Evolutionary conservation across 2,888 invertebrate genomes (phyloP).

Genomic region (Ichneumoninae sp.): DNA sequence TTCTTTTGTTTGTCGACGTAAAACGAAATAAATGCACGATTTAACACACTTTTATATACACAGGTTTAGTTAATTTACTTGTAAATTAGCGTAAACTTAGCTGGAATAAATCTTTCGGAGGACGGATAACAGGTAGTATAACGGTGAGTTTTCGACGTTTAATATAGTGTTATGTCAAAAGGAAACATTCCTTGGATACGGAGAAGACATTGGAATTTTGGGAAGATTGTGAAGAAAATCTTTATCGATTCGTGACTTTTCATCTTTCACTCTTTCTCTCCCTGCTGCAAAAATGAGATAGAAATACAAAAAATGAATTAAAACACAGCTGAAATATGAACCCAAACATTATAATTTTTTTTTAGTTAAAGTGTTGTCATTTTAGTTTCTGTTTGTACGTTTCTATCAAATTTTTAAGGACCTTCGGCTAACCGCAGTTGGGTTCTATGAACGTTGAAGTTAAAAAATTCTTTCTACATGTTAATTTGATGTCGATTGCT

Average conservation of each 20-base stretch:
- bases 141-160: conserved; percentile 40
- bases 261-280: conserved; percentile 19
- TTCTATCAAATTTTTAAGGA: background rate
- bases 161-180: background rate
- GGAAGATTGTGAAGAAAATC: conserved; percentile 12
- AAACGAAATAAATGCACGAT: conserved; percentile 2
- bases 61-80: background rate
- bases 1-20: background rate
- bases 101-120: conserved; percentile 1
- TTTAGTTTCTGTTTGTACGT: background rate
- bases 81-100: background rate
- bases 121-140: conserved; percentile 21
- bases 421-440: background rate
- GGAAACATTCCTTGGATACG: background rate
- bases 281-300: conserved; percentile 16
- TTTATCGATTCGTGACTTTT: conserved; percentile 29
- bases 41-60: conserved; percentile 23
- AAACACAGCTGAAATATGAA: background rate
- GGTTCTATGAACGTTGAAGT: background rate
- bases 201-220: conserved; percentile 8
- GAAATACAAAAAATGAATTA: background rate
- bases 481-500: background rate
- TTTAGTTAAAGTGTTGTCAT: background rate
- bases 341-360: background rate
- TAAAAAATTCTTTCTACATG: background rate